Evolutionary conservation across 2,888 invertebrate genomes (phyloP), one percentile per base, ranked within the genome.

Genomic region (Sminthurinus aureus): DNA sequence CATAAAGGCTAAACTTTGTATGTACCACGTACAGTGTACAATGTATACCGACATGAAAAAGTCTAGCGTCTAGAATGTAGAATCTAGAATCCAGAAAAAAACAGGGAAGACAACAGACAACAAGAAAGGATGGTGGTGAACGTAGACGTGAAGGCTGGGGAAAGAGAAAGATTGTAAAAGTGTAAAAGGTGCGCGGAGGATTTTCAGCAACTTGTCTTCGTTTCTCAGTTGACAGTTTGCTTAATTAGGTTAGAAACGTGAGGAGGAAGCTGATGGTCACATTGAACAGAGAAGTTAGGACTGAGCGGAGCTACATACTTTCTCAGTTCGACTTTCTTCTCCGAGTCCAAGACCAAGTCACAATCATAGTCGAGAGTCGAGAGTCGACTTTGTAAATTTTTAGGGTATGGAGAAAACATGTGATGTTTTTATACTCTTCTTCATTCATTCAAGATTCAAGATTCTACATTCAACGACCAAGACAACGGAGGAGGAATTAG

Each of bases 211-310:
- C 80, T 80, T 73, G 80, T 80, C 80, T 80, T 80, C 80, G 69
- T 71, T 73, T 52, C 52, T 51, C 20, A 18, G 50, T 80, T 80
- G 80, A 80, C 80, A 80, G 80, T 80, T 69, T 80, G 51, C 80
- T 80, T 80, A 80, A 80, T 80, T 80, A 80, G 71, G 73, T 80
- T 71, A 80, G 38, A 80, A 52, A 73, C 80, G 80, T 80, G 80
- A 80, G 51, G 71, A 71, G 73, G 18, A 80, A 71, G 52, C 71
- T 80, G 80, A 80, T 80, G 80, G 52, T 50, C 52, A 71, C 73
- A 80, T 52, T 73, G 22, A 67, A 66, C 52, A 76, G 76, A 38
- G 38, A 38, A 38, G 38, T n/a, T n/a, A n/a, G n/a, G n/a, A n/a
- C 38, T 6, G 38, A 38, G 38, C 38, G 1, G 38, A 66, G 66